These are phyloP conservation scores for Macrostomum lignano DNA, from an alignment of 1,140 invertebrate genomes.

Conservation along the genomic window DNA sequence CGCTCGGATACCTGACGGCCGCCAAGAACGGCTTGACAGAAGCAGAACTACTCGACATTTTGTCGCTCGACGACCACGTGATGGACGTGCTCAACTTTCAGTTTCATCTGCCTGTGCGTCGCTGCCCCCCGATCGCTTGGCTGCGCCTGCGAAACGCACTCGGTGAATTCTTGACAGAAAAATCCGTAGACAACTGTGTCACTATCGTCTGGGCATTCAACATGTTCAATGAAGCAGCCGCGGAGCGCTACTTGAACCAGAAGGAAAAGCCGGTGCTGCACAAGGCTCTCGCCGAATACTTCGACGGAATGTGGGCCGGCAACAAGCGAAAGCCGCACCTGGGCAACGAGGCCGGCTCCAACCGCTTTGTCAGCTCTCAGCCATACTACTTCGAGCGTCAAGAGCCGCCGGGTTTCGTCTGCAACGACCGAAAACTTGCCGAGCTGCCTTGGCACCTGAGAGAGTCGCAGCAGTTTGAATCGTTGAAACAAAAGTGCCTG, in stretches of 20 bases:
- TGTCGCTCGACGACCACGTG: too few relatives aligned
- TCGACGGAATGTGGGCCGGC: slow-evolving; percentile 14
- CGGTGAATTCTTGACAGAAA: slow-evolving; percentile 37
- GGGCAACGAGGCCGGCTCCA: slow-evolving; percentile 12
- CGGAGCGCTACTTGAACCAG: slow-evolving; percentile 30
- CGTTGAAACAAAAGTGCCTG: too few relatives aligned
- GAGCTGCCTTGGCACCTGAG: too few relatives aligned
- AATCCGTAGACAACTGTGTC: slow-evolving; percentile 32
- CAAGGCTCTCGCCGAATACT: slow-evolving; percentile 33
- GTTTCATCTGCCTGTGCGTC: too few relatives aligned
- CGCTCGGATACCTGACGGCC: too few relatives aligned
- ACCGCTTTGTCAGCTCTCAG: slow-evolving; percentile 12
- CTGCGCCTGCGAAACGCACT: slow-evolving; percentile 36
- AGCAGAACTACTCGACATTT: too few relatives aligned
- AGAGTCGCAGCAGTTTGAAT: too few relatives aligned
- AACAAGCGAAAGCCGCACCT: slow-evolving; percentile 13
- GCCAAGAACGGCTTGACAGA: too few relatives aligned
- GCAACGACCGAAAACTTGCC: too few relatives aligned
- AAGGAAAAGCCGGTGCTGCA: slow-evolving; percentile 24
- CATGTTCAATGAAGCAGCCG: slow-evolving; percentile 30
- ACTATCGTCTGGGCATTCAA: slow-evolving; percentile 38
- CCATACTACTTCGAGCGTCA: slow-evolving; percentile 12
- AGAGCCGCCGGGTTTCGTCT: too few relatives aligned
- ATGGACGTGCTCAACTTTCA: too few relatives aligned
- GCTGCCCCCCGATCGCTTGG: slow-evolving; percentile 35